phyloP scores from a whole-genome alignment of 2,113 vertebrate species.

The Carlito syrichta region DNA sequence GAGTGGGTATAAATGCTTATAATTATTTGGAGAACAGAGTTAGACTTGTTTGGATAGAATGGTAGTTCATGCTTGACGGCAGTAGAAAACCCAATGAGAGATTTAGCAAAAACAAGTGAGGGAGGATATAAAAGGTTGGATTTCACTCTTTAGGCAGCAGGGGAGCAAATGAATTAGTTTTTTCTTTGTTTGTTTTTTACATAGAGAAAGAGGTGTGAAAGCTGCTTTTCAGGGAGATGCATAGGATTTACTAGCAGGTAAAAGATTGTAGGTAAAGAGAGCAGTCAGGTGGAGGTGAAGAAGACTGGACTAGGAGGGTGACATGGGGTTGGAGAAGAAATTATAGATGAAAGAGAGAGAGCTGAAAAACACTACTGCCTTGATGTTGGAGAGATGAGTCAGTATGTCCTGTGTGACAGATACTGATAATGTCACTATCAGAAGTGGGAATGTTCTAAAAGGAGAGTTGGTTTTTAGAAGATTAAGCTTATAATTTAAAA shows the following conservation, averaged over 20 bases:
- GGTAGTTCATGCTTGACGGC: neutral
- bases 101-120: neutral
- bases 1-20: neutral
- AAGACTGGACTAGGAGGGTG: neutral
- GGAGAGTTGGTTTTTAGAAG: neutral
- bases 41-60: neutral
- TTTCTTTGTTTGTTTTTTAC: too few relatives aligned
- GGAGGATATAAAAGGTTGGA: neutral
- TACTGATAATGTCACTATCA: neutral
- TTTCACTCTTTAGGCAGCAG: constrained; percentile 21
- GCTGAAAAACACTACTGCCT: neutral
- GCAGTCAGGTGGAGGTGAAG: neutral
- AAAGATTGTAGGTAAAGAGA: neutral
- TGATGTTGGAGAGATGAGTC: neutral
- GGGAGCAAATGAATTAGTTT: neutral
- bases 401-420: neutral
- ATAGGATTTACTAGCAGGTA: neutral
- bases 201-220: neutral
- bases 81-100: neutral
- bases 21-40: neutral
- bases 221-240: neutral
- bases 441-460: neutral
- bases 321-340: neutral
- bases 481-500: neutral
- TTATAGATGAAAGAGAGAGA: neutral